These are phyloP conservation scores for Yasuhikotakia modesta DNA, from an alignment of 2,797 vertebrate genomes.

Conservation along the genomic window DNA sequence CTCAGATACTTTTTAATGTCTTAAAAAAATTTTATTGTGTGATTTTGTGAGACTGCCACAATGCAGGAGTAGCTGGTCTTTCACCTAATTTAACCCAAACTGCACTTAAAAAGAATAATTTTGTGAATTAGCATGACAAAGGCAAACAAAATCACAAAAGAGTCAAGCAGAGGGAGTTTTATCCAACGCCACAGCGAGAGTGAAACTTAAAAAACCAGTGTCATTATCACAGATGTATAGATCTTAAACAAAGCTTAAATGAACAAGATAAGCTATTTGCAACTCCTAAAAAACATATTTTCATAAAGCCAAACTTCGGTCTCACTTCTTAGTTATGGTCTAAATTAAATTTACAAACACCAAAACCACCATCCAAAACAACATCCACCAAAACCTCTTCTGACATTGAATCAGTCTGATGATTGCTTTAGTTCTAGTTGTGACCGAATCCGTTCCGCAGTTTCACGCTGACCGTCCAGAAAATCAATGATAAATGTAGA, in stretches of 20 bases:
- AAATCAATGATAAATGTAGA: constrained; percentile 33
- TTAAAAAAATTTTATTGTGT: too few relatives aligned
- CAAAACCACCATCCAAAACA: not conserved
- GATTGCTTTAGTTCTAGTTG: not conserved
- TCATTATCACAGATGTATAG: not conserved
- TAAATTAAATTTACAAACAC: not conserved
- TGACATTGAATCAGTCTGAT: not conserved
- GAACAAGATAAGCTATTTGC: not conserved
- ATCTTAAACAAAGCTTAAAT: not conserved
- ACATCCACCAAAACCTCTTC: not conserved
- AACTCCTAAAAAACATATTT: not conserved
- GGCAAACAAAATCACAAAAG: constrained; percentile 32
- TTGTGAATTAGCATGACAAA: constrained; percentile 51
- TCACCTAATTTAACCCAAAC: constrained; percentile 15
- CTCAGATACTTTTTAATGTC: too few relatives aligned
- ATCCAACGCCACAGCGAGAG: constrained; percentile 13
- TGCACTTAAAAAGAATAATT: not conserved
- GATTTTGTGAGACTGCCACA: not conserved
- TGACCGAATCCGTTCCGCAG: not conserved
- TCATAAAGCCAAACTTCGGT: not conserved
- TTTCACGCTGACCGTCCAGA: not conserved
- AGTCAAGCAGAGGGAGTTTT: constrained; percentile 15
- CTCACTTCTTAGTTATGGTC: not conserved
- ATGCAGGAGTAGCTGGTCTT: not conserved
- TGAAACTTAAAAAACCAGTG: too few relatives aligned